Evolutionary conservation across 2,888 invertebrate species (phyloP), one percentile per base, ranked within the genome.

Genomic region (Argyresthia albistria): DNA sequence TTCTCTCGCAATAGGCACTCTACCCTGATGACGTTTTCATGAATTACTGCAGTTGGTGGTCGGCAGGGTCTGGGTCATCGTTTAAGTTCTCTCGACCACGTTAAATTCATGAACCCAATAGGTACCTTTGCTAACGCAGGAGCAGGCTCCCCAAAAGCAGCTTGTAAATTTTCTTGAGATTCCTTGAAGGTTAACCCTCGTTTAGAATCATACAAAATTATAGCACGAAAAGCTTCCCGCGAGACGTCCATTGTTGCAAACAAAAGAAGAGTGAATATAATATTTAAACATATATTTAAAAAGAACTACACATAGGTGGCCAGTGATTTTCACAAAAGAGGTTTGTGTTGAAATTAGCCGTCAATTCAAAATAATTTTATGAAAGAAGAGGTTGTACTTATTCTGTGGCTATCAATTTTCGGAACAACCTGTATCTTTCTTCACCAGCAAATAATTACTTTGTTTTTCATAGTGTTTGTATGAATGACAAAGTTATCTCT

Each of bases 21-120:
- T 48, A 35, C 48, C 11, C 49, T 39, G 39, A 49, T 49, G 12
- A 49, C 49, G 36, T 48, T 48, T 48, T 48, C n/a, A 48, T 35
- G 48, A 48, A 10, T 48, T 14, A 39, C 39, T 49, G 49, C 49
- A 49, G 49, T 49, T 49, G 49, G 1, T 37, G 37, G 49, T 49
- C 49, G 49, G 49, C 39, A 37, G 49, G 49, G 46, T 46, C 46
- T 1, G 16, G 46, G 16, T 16, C 16, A 45, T 45, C 35, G 16
- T 15, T 46, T 46, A 46, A 16, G 46, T 45, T 45, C 45, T 45
- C 45, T 45, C 45, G 45, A 45, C 4, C 45, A 45, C 9, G 16
- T 45, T 46, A 35, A 1, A 46, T 8, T 46, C 35, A 11, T 16
- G 10, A 46, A 46, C 35, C 8, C 46, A 46, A 46, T 35, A 46